phyloP scores from a whole-genome alignment of 2,797 vertebrate species.

The Hydrophis major region DNA sequence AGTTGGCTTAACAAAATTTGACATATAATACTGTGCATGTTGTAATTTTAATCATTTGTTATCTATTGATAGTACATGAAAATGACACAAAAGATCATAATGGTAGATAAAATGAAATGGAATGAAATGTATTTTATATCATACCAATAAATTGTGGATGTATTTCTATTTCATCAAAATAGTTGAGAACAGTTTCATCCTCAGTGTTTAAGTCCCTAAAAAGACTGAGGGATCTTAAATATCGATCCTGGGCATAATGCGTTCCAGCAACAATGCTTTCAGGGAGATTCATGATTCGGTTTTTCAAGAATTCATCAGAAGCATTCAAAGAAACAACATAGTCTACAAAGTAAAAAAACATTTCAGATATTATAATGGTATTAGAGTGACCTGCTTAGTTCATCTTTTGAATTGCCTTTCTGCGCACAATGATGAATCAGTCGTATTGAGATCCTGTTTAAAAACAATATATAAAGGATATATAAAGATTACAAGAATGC shows the following conservation, averaged over 20 bases:
- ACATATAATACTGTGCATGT: background rate
- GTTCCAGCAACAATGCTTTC: slow-evolving; percentile 78
- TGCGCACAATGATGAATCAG: background rate
- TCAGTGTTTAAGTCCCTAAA: slow-evolving; percentile 76
- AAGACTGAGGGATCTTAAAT: slow-evolving; percentile 69
- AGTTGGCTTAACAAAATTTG: background rate
- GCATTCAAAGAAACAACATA: slow-evolving; percentile 82
- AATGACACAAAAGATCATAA: background rate
- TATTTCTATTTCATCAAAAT: slow-evolving; percentile 85
- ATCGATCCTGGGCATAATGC: slow-evolving; percentile 77
- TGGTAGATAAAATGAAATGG: background rate
- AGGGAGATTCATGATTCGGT: slow-evolving; percentile 84
- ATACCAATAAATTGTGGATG: slow-evolving; percentile 80
- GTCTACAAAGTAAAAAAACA: slow-evolving; percentile 71
- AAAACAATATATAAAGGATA: background rate
- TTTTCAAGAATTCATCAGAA: slow-evolving; percentile 82
- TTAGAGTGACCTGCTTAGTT: background rate
- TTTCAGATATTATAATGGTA: background rate
- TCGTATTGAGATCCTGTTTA: background rate
- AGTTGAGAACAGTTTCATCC: slow-evolving; percentile 80
- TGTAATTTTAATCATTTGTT: background rate
- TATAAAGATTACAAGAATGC: background rate
- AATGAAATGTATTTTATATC: slow-evolving; percentile 6
- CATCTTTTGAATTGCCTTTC: background rate
- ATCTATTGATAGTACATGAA: background rate